These are phyloP conservation scores for Gadopsis bispinosus DNA, from an alignment of 2,797 vertebrate genomes.

Conservation along the genomic window DNA sequence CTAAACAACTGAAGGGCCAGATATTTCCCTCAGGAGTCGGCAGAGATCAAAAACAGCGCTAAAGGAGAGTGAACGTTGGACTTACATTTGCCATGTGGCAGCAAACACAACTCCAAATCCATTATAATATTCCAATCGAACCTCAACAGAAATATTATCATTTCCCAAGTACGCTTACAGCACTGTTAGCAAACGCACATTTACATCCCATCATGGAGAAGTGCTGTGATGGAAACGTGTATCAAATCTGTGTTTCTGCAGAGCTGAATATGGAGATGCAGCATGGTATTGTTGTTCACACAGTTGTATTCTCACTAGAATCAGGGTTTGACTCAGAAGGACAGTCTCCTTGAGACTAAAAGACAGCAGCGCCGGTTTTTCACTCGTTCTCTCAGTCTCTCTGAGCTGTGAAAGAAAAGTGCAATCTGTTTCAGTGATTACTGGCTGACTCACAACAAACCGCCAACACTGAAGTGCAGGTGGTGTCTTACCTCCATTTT, in stretches of 20 bases:
- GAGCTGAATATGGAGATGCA: constrained; percentile 31
- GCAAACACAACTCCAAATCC: no score
- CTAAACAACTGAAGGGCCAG: no score
- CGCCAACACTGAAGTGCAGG: constrained; percentile 32
- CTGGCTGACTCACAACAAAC: constrained; percentile 52
- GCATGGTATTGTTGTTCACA: constrained; percentile 44
- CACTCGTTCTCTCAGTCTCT: constrained; percentile 33
- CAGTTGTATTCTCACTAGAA: constrained; percentile 36
- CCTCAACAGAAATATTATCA: not conserved
- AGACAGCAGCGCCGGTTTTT: constrained; percentile 34
- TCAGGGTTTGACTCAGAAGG: constrained; percentile 43
- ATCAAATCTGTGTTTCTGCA: constrained; percentile 18
- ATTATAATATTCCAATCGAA: not conserved
- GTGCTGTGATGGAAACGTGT: constrained; percentile 19
- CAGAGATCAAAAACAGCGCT: no score
- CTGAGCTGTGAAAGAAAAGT: constrained; percentile 56
- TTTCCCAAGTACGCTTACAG: not conserved
- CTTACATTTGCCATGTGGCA: no score
- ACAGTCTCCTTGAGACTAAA: constrained; percentile 49
- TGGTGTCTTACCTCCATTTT: constrained; percentile 47
- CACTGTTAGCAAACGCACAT: not conserved
- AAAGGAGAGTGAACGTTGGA: no score
- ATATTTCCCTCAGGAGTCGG: no score
- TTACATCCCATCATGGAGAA: constrained; percentile 3
- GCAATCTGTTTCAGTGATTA: constrained; percentile 65